phyloP scores from a whole-genome alignment of 2,797 vertebrate species.

The Galago senegalensis region DNA sequence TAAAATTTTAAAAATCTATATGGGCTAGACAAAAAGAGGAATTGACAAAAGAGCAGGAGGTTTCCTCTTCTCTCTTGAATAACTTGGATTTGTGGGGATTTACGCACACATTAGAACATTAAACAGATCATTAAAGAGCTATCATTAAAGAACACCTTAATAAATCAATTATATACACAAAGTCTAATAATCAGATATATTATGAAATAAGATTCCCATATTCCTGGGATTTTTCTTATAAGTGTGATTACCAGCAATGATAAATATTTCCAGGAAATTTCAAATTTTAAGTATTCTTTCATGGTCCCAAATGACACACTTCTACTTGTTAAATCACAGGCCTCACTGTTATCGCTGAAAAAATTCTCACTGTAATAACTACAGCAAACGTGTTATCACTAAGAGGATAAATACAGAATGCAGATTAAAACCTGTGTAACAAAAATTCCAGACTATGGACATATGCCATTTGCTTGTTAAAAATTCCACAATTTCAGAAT shows the following conservation, averaged over 20 bases:
- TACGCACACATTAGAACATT: neutral
- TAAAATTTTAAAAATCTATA: neutral
- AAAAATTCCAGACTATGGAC: slow-evolving; percentile 48
- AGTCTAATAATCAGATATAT: slow-evolving; percentile 16
- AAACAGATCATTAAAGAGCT: neutral
- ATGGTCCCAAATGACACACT: neutral
- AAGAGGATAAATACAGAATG: slow-evolving; percentile 68
- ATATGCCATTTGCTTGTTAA: slow-evolving; percentile 33
- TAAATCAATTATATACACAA: neutral
- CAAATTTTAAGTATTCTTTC: slow-evolving; percentile 41
- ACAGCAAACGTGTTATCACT: slow-evolving; percentile 40
- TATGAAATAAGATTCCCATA: slow-evolving; percentile 4
- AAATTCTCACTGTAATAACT: slow-evolving; percentile 48
- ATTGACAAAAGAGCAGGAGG: neutral
- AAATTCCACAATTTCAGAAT: slow-evolving; percentile 23
- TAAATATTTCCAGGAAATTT: slow-evolving; percentile 63
- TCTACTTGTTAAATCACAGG: slow-evolving; percentile 40
- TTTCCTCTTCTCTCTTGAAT: neutral
- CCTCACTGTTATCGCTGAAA: slow-evolving; percentile 44
- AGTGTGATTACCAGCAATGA: neutral
- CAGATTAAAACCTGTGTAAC: slow-evolving; percentile 58
- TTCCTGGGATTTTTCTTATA: slow-evolving; percentile 27
- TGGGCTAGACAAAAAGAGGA: neutral
- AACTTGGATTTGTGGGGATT: neutral
- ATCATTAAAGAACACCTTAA: neutral